Conservation (phyloP, 2,113 vertebrate species). For the Leptodactylus fuscus region DNA sequence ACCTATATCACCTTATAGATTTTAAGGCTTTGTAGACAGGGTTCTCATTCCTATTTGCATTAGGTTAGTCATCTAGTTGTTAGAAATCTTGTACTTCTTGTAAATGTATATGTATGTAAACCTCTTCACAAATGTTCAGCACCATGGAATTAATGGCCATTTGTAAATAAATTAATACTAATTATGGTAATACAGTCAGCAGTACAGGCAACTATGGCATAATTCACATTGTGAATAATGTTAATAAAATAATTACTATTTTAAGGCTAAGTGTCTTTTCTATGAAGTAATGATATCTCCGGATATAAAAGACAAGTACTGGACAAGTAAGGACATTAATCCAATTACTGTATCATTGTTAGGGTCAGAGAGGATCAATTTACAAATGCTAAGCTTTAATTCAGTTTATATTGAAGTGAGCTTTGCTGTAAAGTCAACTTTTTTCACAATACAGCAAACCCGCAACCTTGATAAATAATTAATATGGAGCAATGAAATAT, state of each 20-base stretch:
- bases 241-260: background rate
- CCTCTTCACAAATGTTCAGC: too few relatives aligned
- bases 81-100: too few relatives aligned
- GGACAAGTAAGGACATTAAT: background rate
- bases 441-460: background rate
- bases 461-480: background rate
- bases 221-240: too few relatives aligned
- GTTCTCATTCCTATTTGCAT: too few relatives aligned
- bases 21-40: too few relatives aligned
- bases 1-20: too few relatives aligned
- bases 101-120: too few relatives aligned
- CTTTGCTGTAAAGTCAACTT: background rate
- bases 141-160: too few relatives aligned
- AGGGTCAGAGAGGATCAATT: background rate
- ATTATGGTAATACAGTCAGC: too few relatives aligned
- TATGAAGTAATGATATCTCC: background rate
- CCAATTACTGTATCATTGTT: conserved; percentile 1
- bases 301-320: background rate
- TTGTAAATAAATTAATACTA: too few relatives aligned
- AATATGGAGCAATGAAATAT: background rate
- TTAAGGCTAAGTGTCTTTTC: background rate
- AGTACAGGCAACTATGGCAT: too few relatives aligned
- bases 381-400: conserved; percentile 6
- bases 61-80: too few relatives aligned
- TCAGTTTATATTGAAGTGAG: background rate